Conservation (phyloP, 1,140 invertebrate species). For the Drosophila arawakana region DNA sequence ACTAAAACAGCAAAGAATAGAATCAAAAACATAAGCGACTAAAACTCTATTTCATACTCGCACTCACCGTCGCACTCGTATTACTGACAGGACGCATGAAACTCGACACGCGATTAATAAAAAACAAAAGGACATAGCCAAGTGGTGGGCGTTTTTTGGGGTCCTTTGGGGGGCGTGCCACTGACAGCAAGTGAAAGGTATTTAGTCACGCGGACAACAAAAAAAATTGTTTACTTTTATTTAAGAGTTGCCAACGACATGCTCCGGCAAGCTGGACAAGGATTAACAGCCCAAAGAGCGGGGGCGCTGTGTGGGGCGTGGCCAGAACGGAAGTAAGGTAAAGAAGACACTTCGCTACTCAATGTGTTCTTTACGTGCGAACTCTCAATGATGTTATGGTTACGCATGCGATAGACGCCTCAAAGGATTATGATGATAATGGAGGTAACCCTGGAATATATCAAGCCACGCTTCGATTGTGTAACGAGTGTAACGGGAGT, state of each 20-base stretch:
- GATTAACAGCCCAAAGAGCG: conserved; percentile 47
- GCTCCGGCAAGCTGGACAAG: conserved; percentile 58
- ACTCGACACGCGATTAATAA: conserved; percentile 79
- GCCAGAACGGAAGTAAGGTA: neutral
- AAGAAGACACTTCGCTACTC: conserved; percentile 20
- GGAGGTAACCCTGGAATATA: conserved; percentile 34
- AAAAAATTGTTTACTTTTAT: conserved; percentile 81
- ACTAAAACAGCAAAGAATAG: neutral
- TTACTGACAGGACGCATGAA: conserved; percentile 70
- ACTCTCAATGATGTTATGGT: conserved; percentile 60
- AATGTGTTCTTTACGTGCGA: conserved; percentile 75
- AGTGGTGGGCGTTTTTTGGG: conserved; percentile 31
- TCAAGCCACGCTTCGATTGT: conserved; percentile 13
- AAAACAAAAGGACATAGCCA: conserved; percentile 33
- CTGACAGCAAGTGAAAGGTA: conserved; percentile 79
- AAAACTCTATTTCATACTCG: conserved; percentile 60
- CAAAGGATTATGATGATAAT: conserved; percentile 55
- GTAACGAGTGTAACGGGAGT: conserved; percentile 25
- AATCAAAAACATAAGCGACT: conserved; percentile 53
- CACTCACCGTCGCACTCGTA: conserved; percentile 25
- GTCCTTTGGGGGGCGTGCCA: conserved; percentile 42
- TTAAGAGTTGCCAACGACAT: conserved; percentile 47
- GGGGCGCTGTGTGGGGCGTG: conserved; percentile 26
- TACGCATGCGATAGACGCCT: conserved; percentile 48
- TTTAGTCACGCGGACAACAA: conserved; percentile 70